Conservation (phyloP, 2,888 invertebrate genomes). For the Petrolisthes manimaculis region DNA sequence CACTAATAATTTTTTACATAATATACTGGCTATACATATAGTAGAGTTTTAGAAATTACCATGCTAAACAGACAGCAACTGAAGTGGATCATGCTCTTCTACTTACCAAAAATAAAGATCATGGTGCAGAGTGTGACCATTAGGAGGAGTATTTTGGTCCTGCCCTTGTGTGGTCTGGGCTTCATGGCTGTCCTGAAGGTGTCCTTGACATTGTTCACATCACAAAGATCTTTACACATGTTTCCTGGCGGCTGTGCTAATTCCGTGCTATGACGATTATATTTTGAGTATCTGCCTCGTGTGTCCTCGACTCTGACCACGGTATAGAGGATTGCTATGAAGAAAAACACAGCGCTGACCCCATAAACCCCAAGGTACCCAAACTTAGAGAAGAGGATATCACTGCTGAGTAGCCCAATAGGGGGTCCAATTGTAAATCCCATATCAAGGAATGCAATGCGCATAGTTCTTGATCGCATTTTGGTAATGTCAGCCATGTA, state of each 20-base stretch:
- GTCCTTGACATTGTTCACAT: slow-evolving; percentile 27
- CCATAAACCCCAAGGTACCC: slow-evolving; percentile 52
- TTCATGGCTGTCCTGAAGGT: slow-evolving; percentile 13
- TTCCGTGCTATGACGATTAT: slow-evolving; percentile 19
- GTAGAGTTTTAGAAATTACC: too few species aligned
- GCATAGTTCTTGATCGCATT: slow-evolving; percentile 38
- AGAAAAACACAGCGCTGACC: slow-evolving; percentile 14
- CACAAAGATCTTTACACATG: slow-evolving; percentile 34
- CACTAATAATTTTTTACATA: background rate
- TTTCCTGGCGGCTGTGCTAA: slow-evolving; percentile 22
- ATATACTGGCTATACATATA: too few species aligned
- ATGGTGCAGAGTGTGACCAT: slow-evolving; percentile 24
- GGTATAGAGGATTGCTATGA: slow-evolving; percentile 30
- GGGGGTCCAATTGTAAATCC: slow-evolving; percentile 27
- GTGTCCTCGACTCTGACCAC: slow-evolving; percentile 47
- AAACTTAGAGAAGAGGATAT: slow-evolving; percentile 28
- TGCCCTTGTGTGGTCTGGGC: slow-evolving; percentile 22
- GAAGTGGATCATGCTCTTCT: background rate
- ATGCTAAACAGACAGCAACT: too few species aligned
- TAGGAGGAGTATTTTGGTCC: slow-evolving; percentile 32
- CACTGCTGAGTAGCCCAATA: slow-evolving; percentile 43
- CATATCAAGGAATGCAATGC: slow-evolving; percentile 54
- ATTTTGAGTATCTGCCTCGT: slow-evolving; percentile 35
- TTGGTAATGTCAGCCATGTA: slow-evolving; percentile 57
- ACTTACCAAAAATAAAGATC: slow-evolving; percentile 34